Base-by-base conservation (phyloP, 2,888 invertebrate genomes). In the Acronicta aceris region DNA sequence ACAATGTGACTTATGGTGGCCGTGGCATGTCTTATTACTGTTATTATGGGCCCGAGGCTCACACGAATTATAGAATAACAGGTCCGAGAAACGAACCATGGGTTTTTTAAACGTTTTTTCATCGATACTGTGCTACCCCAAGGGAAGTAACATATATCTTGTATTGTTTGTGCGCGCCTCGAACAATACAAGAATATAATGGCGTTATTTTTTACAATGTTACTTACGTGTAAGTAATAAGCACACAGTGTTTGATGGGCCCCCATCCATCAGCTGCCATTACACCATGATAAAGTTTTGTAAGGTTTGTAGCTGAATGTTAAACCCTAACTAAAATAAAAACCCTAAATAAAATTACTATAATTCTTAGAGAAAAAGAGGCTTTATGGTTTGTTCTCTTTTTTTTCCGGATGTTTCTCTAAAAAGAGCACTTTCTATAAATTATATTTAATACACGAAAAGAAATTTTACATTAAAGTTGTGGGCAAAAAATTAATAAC, bases 1-100 rank as follows among this genome's bases (percentile, higher is more conserved):
- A 59, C 77, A 67, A 81, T 81, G 90, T 92, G 91, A 91, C 89
- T 91, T 92, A 91, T 91, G 89, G 83, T 66, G 74, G 79, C 71
- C 74, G 63, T 70, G 78, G 81, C 78, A 76, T 76, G 77, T 81
- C 83, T 91, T 90, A 92, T 92, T 88, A 92, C 90, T 84, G 91
- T 90, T 89, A 92, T 92, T 92, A 92, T 72, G 59, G 62, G 88
- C 89, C 81, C 59, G 74, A 73, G 85, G 89, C 86, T 60, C 65
- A 77, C 84, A 82, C 87, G 87, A 89, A 89, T 89, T 89, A 87
- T 85, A 86, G 84, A 87, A 89, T 80, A 85, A 82, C 79, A 74
- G 70, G 74, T 71, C 55, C 59, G 71, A 75, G 76, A 76, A 74
- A 66, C 65, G 76, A 75, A 71, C 51, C 40, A 53, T 42, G 57